Conservation (phyloP, 1,140 invertebrate genomes). For the Pseudoatta argentina region DNA sequence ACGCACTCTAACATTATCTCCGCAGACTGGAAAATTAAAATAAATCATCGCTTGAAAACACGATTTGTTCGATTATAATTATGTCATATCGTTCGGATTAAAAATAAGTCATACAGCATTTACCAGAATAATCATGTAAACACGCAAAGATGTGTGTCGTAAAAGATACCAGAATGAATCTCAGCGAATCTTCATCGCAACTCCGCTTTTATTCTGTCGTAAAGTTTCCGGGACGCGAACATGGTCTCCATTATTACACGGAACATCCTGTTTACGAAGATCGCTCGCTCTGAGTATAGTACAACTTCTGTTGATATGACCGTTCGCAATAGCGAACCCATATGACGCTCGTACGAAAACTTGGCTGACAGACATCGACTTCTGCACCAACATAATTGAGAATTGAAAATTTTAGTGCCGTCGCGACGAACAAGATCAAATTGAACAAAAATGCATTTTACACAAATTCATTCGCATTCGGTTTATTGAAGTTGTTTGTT, state of each 20-base stretch:
- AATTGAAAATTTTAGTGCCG: conserved; percentile 34
- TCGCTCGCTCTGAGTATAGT: background rate
- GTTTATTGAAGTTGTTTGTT: background rate
- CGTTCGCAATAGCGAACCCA: conserved; percentile 3
- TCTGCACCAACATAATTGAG: conserved; percentile 22
- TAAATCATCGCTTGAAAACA: background rate
- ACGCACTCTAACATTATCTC: no score
- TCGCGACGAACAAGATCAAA: background rate
- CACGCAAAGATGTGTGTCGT: background rate
- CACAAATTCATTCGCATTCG: background rate
- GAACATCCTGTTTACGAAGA: conserved; percentile 45
- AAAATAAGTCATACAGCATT: background rate
- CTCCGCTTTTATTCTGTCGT: conserved; percentile 33
- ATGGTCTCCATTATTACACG: conserved; percentile 43
- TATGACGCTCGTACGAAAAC: conserved; percentile 3
- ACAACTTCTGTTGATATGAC: conserved; percentile 28
- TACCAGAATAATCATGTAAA: background rate
- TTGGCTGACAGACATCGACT: background rate
- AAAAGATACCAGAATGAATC: background rate
- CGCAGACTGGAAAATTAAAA: background rate
- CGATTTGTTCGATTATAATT: background rate
- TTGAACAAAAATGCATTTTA: conserved; percentile 11
- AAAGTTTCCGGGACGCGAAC: conserved; percentile 29
- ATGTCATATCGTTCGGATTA: background rate
- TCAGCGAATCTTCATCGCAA: background rate